A percentile compares a stretch with the other conserved stretches of the same genome.
These are phyloP conservation scores for Danio albolineatus DNA, from an alignment of 2,797 vertebrate genomes.

Conservation along the genomic window DNA sequence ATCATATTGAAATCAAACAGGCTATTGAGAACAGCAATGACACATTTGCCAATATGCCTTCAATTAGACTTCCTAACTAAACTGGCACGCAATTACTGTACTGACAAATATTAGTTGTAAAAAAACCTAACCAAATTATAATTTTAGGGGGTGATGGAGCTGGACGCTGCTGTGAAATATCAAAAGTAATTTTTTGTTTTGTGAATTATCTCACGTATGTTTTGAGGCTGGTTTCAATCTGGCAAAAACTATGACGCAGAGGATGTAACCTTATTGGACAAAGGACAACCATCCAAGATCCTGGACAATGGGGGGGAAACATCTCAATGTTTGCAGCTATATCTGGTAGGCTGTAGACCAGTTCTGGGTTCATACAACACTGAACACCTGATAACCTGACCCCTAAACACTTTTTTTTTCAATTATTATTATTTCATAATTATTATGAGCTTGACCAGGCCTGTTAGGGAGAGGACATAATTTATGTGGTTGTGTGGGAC, in stretches of 20 bases:
- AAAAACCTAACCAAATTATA: constrained; percentile 15
- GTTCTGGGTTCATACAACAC: neutral
- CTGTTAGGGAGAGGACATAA: neutral
- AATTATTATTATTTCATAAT: too few relatives aligned
- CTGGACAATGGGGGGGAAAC: neutral
- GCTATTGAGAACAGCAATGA: constrained; percentile 9
- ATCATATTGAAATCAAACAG: neutral
- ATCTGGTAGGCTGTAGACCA: neutral
- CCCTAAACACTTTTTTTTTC: too few relatives aligned
- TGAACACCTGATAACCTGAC: neutral
- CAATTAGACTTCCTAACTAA: too few relatives aligned
- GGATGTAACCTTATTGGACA: neutral
- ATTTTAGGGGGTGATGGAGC: neutral
- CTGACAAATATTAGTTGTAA: neutral
- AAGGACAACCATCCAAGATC: neutral
- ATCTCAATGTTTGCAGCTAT: neutral
- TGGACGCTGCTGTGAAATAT: constrained; percentile 10
- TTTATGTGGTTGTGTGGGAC: neutral
- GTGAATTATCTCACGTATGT: too few relatives aligned
- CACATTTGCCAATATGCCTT: too few relatives aligned
- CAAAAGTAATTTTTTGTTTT: neutral
- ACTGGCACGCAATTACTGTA: neutral
- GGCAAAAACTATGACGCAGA: neutral
- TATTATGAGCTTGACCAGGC: neutral
- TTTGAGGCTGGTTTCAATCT: neutral